These are phyloP conservation scores for Megaceryle maxima DNA, from an alignment of 2,113 vertebrate genomes.

Conservation along the genomic window DNA sequence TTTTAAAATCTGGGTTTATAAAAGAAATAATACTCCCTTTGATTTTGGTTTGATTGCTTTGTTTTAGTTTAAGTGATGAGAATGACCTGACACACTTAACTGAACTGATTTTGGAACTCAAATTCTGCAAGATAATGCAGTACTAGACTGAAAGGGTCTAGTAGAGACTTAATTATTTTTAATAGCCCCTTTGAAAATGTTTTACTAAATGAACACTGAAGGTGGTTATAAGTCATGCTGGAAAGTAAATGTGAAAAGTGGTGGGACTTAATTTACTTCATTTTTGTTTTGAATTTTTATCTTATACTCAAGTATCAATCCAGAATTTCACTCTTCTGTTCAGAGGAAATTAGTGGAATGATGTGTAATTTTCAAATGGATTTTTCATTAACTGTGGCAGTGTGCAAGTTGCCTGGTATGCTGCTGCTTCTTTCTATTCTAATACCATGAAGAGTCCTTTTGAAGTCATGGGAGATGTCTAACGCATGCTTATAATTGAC, in stretches of 20 bases:
- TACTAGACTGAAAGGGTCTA: background rate
- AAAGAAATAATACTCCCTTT: background rate
- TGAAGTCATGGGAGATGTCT: conserved; percentile 1
- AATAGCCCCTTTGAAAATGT: background rate
- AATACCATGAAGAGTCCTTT: background rate
- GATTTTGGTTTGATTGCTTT: background rate
- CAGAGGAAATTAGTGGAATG: background rate
- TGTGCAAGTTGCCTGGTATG: background rate
- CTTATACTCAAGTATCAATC: background rate
- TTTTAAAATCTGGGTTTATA: background rate
- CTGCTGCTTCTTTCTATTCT: background rate
- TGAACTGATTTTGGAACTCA: background rate
- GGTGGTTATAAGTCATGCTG: background rate
- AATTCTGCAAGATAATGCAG: background rate
- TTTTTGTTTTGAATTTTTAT: background rate
- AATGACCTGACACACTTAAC: background rate
- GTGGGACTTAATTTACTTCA: background rate
- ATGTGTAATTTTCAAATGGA: background rate
- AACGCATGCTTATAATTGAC: background rate
- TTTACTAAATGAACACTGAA: background rate
- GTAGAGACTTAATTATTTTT: background rate
- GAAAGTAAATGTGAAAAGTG: background rate
- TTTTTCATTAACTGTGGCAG: background rate
- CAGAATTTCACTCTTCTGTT: background rate
- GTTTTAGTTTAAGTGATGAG: background rate